These are phyloP conservation scores for Artemia sinica DNA, from an alignment of 2,888 invertebrate species.

Conservation along the genomic window DNA sequence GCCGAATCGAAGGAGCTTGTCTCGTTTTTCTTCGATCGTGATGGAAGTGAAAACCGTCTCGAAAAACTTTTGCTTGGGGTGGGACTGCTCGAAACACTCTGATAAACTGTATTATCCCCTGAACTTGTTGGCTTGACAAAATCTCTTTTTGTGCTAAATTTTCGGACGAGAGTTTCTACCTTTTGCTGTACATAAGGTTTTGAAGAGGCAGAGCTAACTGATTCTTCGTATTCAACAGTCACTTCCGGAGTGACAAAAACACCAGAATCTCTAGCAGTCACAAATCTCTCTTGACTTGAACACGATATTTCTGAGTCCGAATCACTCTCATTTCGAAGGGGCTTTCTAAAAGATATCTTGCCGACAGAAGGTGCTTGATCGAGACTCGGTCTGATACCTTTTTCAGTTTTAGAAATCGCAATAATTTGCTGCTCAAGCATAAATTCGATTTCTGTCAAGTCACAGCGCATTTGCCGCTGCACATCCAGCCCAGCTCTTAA, in stretches of 20 bases:
- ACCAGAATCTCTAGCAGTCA: background rate
- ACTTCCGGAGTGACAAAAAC: background rate
- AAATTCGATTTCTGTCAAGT: background rate
- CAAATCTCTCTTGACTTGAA: background rate
- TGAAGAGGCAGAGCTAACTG: background rate
- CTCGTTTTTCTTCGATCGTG: constrained; percentile 1
- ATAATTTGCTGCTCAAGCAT: background rate
- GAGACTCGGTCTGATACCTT: background rate
- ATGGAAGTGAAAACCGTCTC: background rate
- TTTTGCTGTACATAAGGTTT: background rate
- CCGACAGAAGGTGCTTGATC: background rate
- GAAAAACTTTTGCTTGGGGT: background rate
- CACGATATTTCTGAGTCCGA: background rate
- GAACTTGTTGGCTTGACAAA: background rate
- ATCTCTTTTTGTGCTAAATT: background rate
- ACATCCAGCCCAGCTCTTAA: background rate
- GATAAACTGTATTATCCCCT: background rate
- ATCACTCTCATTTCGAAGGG: background rate
- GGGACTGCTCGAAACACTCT: background rate
- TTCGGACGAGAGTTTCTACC: background rate
- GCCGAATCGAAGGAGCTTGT: background rate
- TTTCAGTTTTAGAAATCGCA: background rate
- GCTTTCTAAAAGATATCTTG: too few species aligned
- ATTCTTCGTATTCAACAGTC: background rate
- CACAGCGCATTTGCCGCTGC: background rate